Percentiles rank a stretch among this genome's conserved stretches.
Evolutionary conservation across 1,140 invertebrate species (phyloP).

Genomic region (Polypedilum vanderplanki): DNA sequence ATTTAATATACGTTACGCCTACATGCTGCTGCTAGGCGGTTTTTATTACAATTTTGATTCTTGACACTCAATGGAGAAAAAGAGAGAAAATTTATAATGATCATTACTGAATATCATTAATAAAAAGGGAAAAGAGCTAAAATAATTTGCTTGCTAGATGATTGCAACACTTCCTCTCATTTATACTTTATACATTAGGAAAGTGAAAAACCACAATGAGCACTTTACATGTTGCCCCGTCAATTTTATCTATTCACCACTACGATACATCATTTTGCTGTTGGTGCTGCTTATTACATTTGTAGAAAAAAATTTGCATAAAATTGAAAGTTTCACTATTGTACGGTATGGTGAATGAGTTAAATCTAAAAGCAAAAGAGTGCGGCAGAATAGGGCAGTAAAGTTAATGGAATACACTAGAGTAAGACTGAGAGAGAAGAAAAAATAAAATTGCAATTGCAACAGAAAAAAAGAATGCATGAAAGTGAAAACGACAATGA

Average conservation of each 20-base stretch:
- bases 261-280: neutral
- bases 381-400: neutral
- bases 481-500: constrained; percentile 11
- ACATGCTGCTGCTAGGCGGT: neutral
- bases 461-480: neutral
- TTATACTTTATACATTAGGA: neutral
- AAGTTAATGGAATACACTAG: too few species aligned
- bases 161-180: neutral
- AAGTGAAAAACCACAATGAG: neutral
- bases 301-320: constrained; percentile 2
- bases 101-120: neutral
- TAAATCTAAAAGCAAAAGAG: neutral
- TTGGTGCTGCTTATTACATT: neutral
- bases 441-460: too few species aligned
- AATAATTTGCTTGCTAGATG: neutral
- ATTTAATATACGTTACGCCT: neutral
- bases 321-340: neutral
- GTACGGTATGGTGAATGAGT: neutral
- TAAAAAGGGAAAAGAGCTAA: neutral
- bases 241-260: constrained; percentile 5
- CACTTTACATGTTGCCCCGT: neutral
- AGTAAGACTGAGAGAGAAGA: too few species aligned
- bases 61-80: neutral
- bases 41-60: constrained; percentile 4
- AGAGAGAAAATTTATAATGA: neutral